These are phyloP conservation scores for Drosophila buzzatii DNA, from an alignment of 2,888 invertebrate genomes.

Conservation along the genomic window DNA sequence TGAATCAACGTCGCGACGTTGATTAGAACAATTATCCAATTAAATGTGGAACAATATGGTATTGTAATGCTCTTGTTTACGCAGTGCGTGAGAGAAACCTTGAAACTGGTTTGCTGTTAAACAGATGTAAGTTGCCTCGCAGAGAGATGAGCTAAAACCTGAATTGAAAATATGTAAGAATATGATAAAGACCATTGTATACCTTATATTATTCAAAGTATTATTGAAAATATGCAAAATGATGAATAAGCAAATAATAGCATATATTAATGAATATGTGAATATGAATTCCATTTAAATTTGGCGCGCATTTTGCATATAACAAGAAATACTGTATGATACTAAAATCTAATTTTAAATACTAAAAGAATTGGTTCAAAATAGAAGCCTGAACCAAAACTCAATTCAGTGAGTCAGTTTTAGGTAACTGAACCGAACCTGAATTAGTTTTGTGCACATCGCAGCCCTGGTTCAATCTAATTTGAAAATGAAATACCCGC, in stretches of 20 bases:
- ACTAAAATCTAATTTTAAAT: background rate
- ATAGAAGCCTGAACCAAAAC: background rate
- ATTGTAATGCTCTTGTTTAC: slow-evolving; percentile 16
- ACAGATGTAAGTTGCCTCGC: slow-evolving; percentile 29
- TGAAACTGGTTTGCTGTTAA: slow-evolving; percentile 61
- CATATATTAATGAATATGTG: too few relatives aligned
- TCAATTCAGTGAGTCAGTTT: too few relatives aligned
- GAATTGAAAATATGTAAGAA: background rate
- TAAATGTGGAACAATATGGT: slow-evolving; percentile 22
- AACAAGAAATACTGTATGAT: background rate
- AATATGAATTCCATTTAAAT: too few relatives aligned
- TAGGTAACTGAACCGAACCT: background rate
- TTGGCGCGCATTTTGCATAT: background rate
- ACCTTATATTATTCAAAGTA: slow-evolving; percentile 11
- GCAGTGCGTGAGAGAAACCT: slow-evolving; percentile 40
- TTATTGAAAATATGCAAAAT: background rate
- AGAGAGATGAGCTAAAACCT: slow-evolving; percentile 39
- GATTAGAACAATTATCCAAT: slow-evolving; percentile 18
- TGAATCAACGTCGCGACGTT: background rate
- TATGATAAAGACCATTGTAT: slow-evolving; percentile 34
- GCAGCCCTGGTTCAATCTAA: background rate
- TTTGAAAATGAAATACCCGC: slow-evolving; percentile 1
- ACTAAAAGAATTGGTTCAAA: background rate
- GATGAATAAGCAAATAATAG: too few relatives aligned
- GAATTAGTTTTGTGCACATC: background rate